Evolutionary conservation across 2,797 vertebrate genomes (phyloP), one percentile per base, ranked within the genome.

Genomic region (Tiaroga cobitis): DNA sequence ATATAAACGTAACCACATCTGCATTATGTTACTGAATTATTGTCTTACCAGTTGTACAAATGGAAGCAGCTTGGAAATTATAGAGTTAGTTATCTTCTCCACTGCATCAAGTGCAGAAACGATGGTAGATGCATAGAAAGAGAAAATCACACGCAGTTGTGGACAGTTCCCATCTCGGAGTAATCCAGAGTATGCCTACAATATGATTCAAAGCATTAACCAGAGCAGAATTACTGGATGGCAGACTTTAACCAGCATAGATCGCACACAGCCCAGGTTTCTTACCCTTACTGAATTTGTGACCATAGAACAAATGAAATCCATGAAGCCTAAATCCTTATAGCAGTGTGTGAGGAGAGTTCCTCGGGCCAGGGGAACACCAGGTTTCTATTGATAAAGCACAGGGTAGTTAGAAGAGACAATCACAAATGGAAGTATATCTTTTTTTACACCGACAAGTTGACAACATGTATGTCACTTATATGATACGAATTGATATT

Each of bases 321-420:
- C 97, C 97, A 99, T 96, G 92, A 99, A 99, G 89, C 96, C 91
- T 91, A 98, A 93, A 90, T 99, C 97, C 89, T 96, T 96, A 94
- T 96, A 96, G 90, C 98, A 99, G 94, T 97, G 98, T 37, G 96
- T 96, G 91, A 99, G 93, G 81, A 99, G 93, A 34, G 97, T 93
- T 56, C 95, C 95, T 90, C 94, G 95, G 85, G 98, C 96, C 87
- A 99, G 86, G 0, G 97, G 97, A 15, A 98, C 96, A 10, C 98
- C 97, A 0, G 96, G 95, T 95, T 96, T 97, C 98, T 99, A 87
- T 61, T 41, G 10, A 81, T 7, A 81, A 4, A 79, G n/a, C 5
- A 56, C 29, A 16, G 32, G 5, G 3, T 6, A 16, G 16, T 54
- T 32, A 68, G 29, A n/a, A n/a, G 8, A 37, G 4, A 16, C 26